These are phyloP conservation scores for Allophyes oxyacanthae DNA, from an alignment of 2,888 invertebrate species.

Conservation along the genomic window DNA sequence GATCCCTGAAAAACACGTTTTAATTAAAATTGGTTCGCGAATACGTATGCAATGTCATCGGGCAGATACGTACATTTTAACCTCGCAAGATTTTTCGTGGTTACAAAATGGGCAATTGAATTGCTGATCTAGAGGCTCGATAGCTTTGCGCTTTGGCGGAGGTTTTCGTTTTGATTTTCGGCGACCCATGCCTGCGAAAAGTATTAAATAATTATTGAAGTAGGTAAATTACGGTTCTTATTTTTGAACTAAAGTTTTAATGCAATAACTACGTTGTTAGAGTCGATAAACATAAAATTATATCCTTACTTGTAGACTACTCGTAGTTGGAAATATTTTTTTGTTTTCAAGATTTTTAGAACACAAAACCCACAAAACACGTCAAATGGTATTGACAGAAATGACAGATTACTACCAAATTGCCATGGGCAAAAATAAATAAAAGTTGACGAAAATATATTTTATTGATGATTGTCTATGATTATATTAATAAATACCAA, in stretches of 20 bases:
- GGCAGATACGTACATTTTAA: constrained; percentile 96
- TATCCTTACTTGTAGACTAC: constrained; percentile 2
- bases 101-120: constrained; percentile 99
- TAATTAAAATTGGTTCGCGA: constrained; percentile 1
- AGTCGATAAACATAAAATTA: neutral
- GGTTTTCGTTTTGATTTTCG: constrained; percentile 99
- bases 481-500: no score
- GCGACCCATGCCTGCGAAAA: constrained; percentile 93
- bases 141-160: constrained; percentile 97
- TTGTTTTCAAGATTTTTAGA: constrained; percentile 7
- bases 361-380: neutral
- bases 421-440: no score
- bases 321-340: neutral
- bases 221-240: neutral
- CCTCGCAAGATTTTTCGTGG: constrained; percentile 99
- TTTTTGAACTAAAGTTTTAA: no score
- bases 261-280: no score
- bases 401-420: no score
- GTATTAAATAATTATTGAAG: neutral
- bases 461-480: no score
- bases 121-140: constrained; percentile 97
- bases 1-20: constrained; percentile 93
- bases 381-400: no score
- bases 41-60: constrained; percentile 7
- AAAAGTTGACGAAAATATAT: no score